Percentiles rank a stretch among this genome's conserved stretches.
Evolutionary conservation across 1,140 invertebrate genomes (phyloP).

Genomic region (Episyrphus balteatus): DNA sequence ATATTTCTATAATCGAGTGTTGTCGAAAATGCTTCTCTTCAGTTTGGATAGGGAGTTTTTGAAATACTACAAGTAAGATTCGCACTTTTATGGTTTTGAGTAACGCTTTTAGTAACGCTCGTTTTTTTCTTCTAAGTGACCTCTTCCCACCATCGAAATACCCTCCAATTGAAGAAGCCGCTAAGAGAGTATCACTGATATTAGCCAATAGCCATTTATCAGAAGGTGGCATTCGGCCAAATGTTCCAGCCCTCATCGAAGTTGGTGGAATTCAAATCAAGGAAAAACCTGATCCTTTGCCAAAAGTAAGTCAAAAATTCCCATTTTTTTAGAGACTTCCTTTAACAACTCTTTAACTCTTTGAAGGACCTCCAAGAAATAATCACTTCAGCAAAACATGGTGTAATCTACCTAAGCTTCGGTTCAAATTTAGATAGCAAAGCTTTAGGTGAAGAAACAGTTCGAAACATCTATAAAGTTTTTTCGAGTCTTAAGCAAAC

Average conservation of each 20-base stretch:
- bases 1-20: neutral
- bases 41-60: neutral
- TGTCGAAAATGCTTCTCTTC: neutral
- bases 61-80: conserved; percentile 11
- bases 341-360: conserved; percentile 2
- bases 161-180: conserved; percentile 11
- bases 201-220: conserved; percentile 28
- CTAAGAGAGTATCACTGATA: conserved; percentile 21
- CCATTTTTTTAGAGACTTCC: neutral
- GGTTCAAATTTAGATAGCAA: conserved; percentile 48
- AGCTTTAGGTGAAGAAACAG: conserved; percentile 40
- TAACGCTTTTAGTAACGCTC: neutral
- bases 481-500: conserved; percentile 46
- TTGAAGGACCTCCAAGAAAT: conserved; percentile 39
- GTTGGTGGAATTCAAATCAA: conserved; percentile 39
- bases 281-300: conserved; percentile 25
- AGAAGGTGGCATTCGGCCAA: conserved; percentile 29
- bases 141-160: conserved; percentile 9
- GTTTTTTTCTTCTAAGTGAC: conserved; percentile 2
- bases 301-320: conserved; percentile 21
- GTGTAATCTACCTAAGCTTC: conserved; percentile 50
- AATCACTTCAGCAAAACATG: conserved; percentile 42
- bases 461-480: conserved; percentile 41
- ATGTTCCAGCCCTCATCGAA: conserved; percentile 34
- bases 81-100: neutral